phyloP scores from a whole-genome alignment of 2,797 vertebrate species.

The Malurus splendens region DNA sequence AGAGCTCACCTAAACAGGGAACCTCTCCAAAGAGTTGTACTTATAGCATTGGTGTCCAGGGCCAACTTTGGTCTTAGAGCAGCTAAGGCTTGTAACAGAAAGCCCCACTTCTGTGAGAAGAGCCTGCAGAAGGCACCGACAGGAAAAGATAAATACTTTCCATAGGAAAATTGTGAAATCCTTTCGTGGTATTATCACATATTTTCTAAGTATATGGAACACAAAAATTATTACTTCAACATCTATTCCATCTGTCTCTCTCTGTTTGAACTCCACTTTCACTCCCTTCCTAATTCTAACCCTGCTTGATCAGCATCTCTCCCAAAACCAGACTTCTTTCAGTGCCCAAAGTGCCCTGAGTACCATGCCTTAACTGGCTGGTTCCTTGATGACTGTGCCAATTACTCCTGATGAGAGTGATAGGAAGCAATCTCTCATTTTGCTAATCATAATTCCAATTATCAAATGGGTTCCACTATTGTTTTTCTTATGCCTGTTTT shows the following conservation, averaged over 20 bases:
- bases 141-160: not conserved
- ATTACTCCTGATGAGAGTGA: not conserved
- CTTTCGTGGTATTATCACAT: not conserved
- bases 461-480: not conserved
- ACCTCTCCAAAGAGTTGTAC: not conserved
- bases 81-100: not conserved
- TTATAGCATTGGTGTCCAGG: not conserved
- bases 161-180: not conserved
- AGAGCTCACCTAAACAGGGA: not conserved
- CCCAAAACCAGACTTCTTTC: not conserved
- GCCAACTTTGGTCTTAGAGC: not conserved
- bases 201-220: not conserved
- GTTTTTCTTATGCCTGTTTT: not conserved
- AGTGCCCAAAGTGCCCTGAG: not conserved
- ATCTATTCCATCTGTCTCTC: not conserved
- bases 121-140: not conserved
- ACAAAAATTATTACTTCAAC: not conserved
- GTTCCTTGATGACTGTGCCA: not conserved
- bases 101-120: not conserved
- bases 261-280: not conserved
- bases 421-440: not conserved
- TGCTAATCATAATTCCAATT: slow-evolving; percentile 39
- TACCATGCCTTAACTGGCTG: not conserved
- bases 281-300: not conserved
- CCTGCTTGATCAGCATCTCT: not conserved